Base-by-base conservation (phyloP, 2,888 invertebrate genomes). In the Amaurobius ferox region DNA sequence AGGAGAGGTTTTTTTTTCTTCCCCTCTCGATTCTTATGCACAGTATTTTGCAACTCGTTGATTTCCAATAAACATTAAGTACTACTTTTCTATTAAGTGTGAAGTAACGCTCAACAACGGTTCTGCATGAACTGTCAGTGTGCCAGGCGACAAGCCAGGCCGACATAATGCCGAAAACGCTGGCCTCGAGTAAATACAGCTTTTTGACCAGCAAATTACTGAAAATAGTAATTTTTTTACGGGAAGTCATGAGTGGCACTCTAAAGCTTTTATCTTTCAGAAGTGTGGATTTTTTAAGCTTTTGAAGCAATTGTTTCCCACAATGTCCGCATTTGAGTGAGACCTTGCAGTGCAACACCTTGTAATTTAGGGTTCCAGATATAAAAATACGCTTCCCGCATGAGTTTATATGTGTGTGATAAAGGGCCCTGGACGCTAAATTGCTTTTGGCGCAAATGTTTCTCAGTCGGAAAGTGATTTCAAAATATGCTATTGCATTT, bases 211-310 rank as follows among this genome's bases (percentile, higher is more conserved):
- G 13, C 64, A 64, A 30, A 28, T 29, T 30, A 16, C 13, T 64
- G 30, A n/a, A 64, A 29, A 64, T 30, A 9, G 30, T 64, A 13
- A 29, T 64, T 64, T 64, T 64, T 55, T 55, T 55, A 19, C 5
- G 23, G 55, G 55, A 61, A 78, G 55, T 23, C 3, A 7, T 78
- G 70, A 70, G 61, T 70, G 78, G 39, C 35, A 29, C 39, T 39
- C 26, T n/a, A 39, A 19, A 23, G 11, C 39, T 39, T 39, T 23
- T 68, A 23, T 30, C n/a, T 23, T 68, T 39, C 19, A 9, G 35
- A 9, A 35, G 19, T 55, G 23, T 13, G 13, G 19, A 23, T 16
- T 64, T 44, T 40, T 70, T 29, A 28, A 28, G 29, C 44, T 16
- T 28, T 48, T 48, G 39, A 70, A 28, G 23, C 13, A 39, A 39